Conservation (phyloP, 2,888 invertebrate genomes). For the Parnassius mnemosyne region DNA sequence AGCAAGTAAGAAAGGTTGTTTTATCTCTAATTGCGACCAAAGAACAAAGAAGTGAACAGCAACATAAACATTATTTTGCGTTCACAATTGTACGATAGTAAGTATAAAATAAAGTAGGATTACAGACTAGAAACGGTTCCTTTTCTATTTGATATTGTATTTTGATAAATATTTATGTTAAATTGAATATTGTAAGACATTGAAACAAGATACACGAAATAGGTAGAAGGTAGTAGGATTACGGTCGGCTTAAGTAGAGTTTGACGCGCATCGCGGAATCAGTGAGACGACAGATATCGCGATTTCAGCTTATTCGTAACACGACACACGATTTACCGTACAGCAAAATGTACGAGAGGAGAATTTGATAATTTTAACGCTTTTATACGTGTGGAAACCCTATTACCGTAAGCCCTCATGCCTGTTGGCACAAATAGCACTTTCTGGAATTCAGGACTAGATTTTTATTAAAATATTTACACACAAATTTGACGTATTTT, state of each 20-base stretch:
- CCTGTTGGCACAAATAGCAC: neutral
- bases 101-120: neutral
- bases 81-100: neutral
- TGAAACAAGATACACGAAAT: conserved; percentile 6
- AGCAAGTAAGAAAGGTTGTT: conserved; percentile 18
- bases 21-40: conserved; percentile 17
- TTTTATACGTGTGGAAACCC: conserved; percentile 10
- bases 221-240: conserved; percentile 30
- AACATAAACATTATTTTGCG: neutral
- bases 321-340: conserved; percentile 12
- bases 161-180: neutral
- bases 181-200: neutral
- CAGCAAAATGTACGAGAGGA: conserved; percentile 14
- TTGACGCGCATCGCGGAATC: conserved; percentile 30
- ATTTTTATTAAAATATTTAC: neutral
- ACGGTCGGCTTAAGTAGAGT: conserved; percentile 42
- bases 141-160: conserved; percentile 1
- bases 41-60: conserved; percentile 14
- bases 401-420: conserved; percentile 4
- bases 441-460: conserved; percentile 4
- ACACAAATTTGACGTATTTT: neutral
- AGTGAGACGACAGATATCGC: conserved; percentile 20
- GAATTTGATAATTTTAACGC: conserved; percentile 19
- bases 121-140: neutral
- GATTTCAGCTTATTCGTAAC: conserved; percentile 16